These are phyloP conservation scores for Lagodon rhomboides DNA, from an alignment of 2,797 vertebrate species.

Conservation along the genomic window DNA sequence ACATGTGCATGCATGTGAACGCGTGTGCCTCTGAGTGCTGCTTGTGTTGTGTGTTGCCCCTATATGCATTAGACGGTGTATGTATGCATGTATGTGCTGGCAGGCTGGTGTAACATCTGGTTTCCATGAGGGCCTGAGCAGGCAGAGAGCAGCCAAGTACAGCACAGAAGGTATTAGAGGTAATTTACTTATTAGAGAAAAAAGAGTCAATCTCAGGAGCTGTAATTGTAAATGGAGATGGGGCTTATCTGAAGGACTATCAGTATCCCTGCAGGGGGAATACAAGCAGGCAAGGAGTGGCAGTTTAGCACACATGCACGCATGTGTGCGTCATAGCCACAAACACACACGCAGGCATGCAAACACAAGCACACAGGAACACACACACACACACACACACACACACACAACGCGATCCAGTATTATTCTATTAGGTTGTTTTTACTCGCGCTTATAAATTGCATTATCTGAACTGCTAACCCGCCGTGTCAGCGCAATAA, in stretches of 20 bases:
- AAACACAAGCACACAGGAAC: constrained; percentile 30
- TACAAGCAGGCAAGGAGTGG: constrained; percentile 68
- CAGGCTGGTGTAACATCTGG: constrained; percentile 88
- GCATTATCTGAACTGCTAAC: constrained; percentile 67
- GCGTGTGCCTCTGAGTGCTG: constrained; percentile 43
- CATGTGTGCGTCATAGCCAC: constrained; percentile 30
- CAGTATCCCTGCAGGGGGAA: constrained; percentile 78
- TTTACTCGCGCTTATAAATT: constrained; percentile 73
- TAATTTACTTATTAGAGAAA: constrained; percentile 96
- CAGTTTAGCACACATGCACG: constrained; percentile 60
- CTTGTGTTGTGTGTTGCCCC: constrained; percentile 54
- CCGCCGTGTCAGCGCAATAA: constrained; percentile 67
- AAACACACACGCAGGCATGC: constrained; percentile 41
- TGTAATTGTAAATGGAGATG: constrained; percentile 89
- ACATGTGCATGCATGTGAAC: constrained; percentile 45
- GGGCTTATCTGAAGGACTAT: constrained; percentile 82
- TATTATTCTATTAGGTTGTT: constrained; percentile 58
- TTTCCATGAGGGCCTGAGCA: constrained; percentile 89
- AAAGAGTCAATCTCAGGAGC: constrained; percentile 90
- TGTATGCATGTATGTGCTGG: constrained; percentile 52
- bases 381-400: constrained; percentile 25
- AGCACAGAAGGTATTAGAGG: constrained; percentile 94
- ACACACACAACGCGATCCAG: constrained; percentile 7
- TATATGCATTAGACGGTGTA: constrained; percentile 53
- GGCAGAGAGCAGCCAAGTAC: constrained; percentile 92